Evolutionary conservation across 1,140 invertebrate species (phyloP).

Genomic region (Drosophila pectinifera): DNA sequence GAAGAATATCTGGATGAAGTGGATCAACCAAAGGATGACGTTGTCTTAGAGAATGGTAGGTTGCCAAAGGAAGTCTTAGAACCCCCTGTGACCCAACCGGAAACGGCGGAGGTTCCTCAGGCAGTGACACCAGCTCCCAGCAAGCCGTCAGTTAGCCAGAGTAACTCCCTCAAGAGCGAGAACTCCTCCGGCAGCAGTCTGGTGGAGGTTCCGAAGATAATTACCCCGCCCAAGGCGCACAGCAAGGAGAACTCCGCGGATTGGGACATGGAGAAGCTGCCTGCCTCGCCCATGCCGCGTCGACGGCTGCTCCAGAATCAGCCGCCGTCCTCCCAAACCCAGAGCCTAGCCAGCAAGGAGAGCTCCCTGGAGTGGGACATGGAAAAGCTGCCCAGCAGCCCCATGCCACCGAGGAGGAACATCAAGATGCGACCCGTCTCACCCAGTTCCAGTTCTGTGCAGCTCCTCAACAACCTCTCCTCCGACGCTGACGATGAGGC

Average conservation of each 20-base stretch:
- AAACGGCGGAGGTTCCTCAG: neutral
- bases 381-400: conserved; percentile 78
- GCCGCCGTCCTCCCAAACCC: neutral
- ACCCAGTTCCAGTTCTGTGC: conserved; percentile 60
- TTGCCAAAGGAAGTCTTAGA: neutral
- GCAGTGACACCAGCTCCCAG: neutral
- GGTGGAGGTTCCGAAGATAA: conserved; percentile 39
- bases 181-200: conserved; percentile 58
- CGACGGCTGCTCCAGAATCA: conserved; percentile 23
- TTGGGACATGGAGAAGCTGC: conserved; percentile 82
- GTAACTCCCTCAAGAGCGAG: conserved; percentile 39
- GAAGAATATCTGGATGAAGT: conserved; percentile 29
- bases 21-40: neutral
- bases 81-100: too few relatives aligned
- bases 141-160: conserved; percentile 4
- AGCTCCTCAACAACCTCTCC: conserved; percentile 69
- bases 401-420: conserved; percentile 64
- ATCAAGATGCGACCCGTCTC: conserved; percentile 47
- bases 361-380: conserved; percentile 81
- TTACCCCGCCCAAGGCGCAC: conserved; percentile 43
- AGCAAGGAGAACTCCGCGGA: conserved; percentile 76
- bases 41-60: conserved; percentile 3
- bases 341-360: conserved; percentile 56
- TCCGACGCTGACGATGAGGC: conserved; percentile 45
- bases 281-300: conserved; percentile 68